These are phyloP conservation scores for Mixornis gularis DNA, from an alignment of 2,113 vertebrate species.

Conservation along the genomic window DNA sequence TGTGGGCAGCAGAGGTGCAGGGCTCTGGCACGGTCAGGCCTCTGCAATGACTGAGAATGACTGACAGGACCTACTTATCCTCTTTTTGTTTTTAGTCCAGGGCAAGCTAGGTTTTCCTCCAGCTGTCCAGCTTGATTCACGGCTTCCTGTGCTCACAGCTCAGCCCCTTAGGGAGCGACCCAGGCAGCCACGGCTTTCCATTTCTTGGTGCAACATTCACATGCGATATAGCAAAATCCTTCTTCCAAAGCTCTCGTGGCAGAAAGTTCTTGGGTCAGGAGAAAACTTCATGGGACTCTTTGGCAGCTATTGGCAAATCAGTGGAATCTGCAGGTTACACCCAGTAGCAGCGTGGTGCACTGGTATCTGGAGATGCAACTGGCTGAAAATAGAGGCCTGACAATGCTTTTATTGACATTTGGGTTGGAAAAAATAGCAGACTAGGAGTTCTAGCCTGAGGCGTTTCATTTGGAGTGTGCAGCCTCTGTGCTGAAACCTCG, in stretches of 20 bases:
- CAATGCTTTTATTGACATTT: constrained; percentile 53
- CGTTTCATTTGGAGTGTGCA: not conserved
- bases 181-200: not conserved
- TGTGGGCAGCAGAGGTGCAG: not conserved
- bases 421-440: constrained; percentile 13
- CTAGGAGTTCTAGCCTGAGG: not conserved
- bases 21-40: not conserved
- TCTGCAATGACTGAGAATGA: not conserved
- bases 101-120: constrained; percentile 2
- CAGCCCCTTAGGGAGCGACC: not conserved
- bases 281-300: not conserved
- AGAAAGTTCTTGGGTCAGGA: not conserved
- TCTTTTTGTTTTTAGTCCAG: not conserved
- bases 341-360: fast-evolving
- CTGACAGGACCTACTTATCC: not conserved
- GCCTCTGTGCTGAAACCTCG: not conserved
- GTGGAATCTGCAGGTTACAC: not conserved
- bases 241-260: not conserved
- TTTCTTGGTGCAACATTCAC: not conserved
- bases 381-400: constrained; percentile 3
- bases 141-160: constrained; percentile 24
- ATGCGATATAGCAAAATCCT: not conserved
- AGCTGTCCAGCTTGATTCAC: constrained; percentile 42
- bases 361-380: not conserved
- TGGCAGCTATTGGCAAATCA: not conserved